Conservation (phyloP, 1,140 invertebrate genomes). For the Harlomillsia oculata region DNA sequence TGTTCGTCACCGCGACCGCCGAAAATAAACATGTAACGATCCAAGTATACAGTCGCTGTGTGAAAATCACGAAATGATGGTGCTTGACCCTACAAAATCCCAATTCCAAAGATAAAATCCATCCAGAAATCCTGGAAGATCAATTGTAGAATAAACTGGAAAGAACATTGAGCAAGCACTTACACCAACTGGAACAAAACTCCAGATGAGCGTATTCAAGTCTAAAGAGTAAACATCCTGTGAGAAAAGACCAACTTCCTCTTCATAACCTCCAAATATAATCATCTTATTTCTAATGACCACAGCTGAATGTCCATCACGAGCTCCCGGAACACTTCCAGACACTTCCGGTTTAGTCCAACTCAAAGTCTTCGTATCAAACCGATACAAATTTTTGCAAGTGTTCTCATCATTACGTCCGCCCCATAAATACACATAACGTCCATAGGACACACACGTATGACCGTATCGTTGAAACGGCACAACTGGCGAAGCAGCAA, state of each 20-base stretch:
- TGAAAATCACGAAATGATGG: slow-evolving; percentile 78
- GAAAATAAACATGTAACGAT: slow-evolving; percentile 55
- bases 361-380: slow-evolving; percentile 46
- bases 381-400: slow-evolving; percentile 66
- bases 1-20: slow-evolving; percentile 66
- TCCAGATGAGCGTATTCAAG: slow-evolving; percentile 63
- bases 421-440: slow-evolving; percentile 78
- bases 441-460: slow-evolving; percentile 65
- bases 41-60: slow-evolving; percentile 54
- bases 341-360: slow-evolving; percentile 58
- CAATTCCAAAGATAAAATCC: too few relatives aligned
- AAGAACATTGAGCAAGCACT: slow-evolving; percentile 26
- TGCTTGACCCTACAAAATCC: slow-evolving; percentile 42
- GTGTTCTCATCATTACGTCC: slow-evolving; percentile 70
- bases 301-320: slow-evolving; percentile 84
- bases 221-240: slow-evolving; percentile 66
- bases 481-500: slow-evolving; percentile 37
- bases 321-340: slow-evolving; percentile 60
- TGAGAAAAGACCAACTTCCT: slow-evolving; percentile 64
- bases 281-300: slow-evolving; percentile 73
- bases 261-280: slow-evolving; percentile 77
- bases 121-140: too few relatives aligned
- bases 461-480: slow-evolving; percentile 71
- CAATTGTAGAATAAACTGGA: background rate
- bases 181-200: slow-evolving; percentile 50